Conservation (phyloP, 2,888 invertebrate species). For the Macrophya annulata region DNA sequence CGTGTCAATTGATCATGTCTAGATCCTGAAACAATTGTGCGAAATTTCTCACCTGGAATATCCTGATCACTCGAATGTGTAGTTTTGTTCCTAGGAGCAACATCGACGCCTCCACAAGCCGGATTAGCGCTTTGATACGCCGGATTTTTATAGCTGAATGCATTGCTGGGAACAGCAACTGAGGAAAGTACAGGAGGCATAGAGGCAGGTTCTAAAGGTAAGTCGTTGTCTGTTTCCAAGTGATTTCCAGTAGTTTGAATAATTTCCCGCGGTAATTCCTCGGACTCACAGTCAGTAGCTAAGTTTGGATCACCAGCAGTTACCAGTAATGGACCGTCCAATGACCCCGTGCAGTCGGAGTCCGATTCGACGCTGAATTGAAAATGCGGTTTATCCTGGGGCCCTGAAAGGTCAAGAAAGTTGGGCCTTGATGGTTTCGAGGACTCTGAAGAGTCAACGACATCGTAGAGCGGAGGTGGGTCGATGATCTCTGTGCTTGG, state of each 20-base stretch:
- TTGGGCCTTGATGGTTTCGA: conserved; percentile 81
- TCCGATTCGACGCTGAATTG: conserved; percentile 80
- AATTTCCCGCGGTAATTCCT: conserved; percentile 74
- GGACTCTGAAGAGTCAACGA: conserved; percentile 71
- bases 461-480: conserved; percentile 74
- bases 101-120: conserved; percentile 70
- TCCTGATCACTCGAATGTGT: conserved; percentile 79
- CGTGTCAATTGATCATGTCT: background rate
- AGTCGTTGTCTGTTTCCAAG: conserved; percentile 76
- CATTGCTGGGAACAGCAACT: conserved; percentile 74
- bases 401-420: conserved; percentile 85
- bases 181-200: conserved; percentile 81
- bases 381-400: conserved; percentile 85
- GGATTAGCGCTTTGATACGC: conserved; percentile 89
- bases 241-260: conserved; percentile 75
- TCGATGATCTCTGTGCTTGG: conserved; percentile 73
- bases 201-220: conserved; percentile 81
- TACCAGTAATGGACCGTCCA: conserved; percentile 84
- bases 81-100: conserved; percentile 67
- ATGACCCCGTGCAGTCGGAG: conserved; percentile 66
- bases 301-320: conserved; percentile 80
- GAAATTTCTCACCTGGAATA: conserved; percentile 73
- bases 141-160: conserved; percentile 88
- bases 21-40: background rate
- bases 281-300: conserved; percentile 78